These are phyloP conservation scores for Diabrotica undecimpunctata DNA, from an alignment of 1,140 invertebrate genomes.

Conservation along the genomic window DNA sequence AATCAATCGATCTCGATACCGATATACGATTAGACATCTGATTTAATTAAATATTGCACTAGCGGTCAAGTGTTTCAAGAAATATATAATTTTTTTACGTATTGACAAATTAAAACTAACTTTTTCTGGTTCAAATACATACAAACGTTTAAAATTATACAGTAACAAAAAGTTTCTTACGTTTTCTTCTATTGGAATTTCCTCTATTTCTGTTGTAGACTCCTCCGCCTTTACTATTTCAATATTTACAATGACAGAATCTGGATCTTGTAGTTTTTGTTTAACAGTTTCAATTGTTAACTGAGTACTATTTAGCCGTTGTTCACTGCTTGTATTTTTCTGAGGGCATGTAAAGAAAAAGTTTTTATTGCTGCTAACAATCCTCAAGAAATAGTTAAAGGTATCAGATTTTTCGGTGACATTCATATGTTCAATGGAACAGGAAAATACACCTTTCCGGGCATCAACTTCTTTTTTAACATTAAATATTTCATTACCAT, in stretches of 20 bases:
- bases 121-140: too few species aligned
- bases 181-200: too few species aligned
- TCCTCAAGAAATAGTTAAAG: constrained; percentile 25
- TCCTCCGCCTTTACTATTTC: neutral
- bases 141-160: too few species aligned
- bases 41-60: too few species aligned
- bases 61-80: too few species aligned
- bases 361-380: constrained; percentile 17
- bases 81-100: too few species aligned
- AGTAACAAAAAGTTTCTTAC: too few species aligned
- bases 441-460: constrained; percentile 20
- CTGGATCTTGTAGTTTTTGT: constrained; percentile 25
- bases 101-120: too few species aligned
- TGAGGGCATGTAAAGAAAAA: constrained; percentile 15
- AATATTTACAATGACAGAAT: constrained; percentile 21
- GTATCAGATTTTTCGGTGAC: constrained; percentile 12
- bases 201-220: too few species aligned
- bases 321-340: constrained; percentile 13
- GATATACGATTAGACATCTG: too few species aligned
- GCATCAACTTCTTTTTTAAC: constrained; percentile 31
- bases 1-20: too few species aligned
- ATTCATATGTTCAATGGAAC: constrained; percentile 23
- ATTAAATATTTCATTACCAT: constrained; percentile 30
- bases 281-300: constrained; percentile 24
- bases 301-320: constrained; percentile 16